phyloP scores from a whole-genome alignment of 2,888 invertebrate genomes.

The Parasteatoda lunata region DNA sequence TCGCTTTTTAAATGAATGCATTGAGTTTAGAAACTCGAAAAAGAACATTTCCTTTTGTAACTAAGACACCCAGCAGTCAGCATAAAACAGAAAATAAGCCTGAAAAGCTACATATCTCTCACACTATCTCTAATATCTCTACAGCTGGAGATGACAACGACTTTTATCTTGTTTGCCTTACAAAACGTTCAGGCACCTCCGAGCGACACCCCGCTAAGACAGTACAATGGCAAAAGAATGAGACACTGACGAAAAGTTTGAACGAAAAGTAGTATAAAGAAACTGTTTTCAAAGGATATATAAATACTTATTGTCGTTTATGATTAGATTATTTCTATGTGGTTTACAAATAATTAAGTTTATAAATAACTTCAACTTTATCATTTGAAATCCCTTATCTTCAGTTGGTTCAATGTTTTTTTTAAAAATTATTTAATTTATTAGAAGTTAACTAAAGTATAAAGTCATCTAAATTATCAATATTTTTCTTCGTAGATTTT shows the following conservation, averaged over 20 bases:
- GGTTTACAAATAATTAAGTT: too few species aligned
- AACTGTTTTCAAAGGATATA: too few species aligned
- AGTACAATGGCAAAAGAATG: not conserved
- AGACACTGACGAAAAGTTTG: not conserved
- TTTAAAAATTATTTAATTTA: too few species aligned
- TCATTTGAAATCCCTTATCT: too few species aligned
- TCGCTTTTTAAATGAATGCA: not conserved
- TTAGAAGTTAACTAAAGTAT: too few species aligned
- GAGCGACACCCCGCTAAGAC: not conserved
- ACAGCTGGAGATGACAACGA: constrained; percentile 1
- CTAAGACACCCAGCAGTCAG: not conserved
- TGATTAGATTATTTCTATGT: too few species aligned
- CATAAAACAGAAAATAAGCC: not conserved
- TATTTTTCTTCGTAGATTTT: too few species aligned
- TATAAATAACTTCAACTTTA: too few species aligned
- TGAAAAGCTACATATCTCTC: constrained; percentile 2
- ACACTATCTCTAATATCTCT: not conserved
- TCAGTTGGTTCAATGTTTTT: too few species aligned
- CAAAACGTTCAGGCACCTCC: constrained; percentile 2
- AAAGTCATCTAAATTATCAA: too few species aligned
- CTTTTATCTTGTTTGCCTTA: not conserved
- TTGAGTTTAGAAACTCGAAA: not conserved
- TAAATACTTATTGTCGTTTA: too few species aligned
- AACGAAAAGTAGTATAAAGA: not conserved
- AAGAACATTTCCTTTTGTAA: not conserved